Base-by-base conservation (phyloP, 2,797 vertebrate genomes). In the Myotis pilosus region DNA sequence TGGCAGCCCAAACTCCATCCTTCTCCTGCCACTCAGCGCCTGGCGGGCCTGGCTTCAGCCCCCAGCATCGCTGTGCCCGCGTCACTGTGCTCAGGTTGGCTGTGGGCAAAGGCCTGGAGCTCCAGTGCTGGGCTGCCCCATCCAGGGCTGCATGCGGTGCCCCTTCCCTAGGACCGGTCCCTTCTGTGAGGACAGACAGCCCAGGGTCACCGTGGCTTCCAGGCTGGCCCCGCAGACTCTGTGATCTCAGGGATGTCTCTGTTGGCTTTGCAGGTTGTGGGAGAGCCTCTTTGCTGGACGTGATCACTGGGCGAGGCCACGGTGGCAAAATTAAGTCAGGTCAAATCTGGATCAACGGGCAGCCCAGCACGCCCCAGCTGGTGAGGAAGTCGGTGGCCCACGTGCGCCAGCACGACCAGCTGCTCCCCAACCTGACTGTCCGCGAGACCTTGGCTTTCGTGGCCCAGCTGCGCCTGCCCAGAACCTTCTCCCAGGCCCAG, bases 351-450 rank as follows among this genome's bases (percentile, higher is more conserved):
- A 99, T 99, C 89, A 99, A 99, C 28, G 98, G 99, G 87, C 98
- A 98, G 85, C 98, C 98, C 91, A 98, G 98, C 98, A 99, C 99
- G 0, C 98, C 98, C 0, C 99, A 99, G 86, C 98, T 99, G 57
- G 99, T 99, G 87, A 99, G 98, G 98, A 99, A 99, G 97, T 98
- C 97, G 92, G 98, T 99, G 3, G 99, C 99, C 66, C 99, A 99
- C 0, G 99, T 99, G 64, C 98, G 98, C 51, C 99, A 99, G 97
- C 99, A 99, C 1, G 99, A 99, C 98, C 99, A 99, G 1, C 98
- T 99, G 79, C 98, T 99, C 75, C 99, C 99, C 66, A 99, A 99
- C 97, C 98, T 99, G 97, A 99, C 99, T 0, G 99, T 99, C 81
- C 98, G 98, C 0, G 99, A 99, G 98, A 99, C 99, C 3, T 98